Conservation (phyloP, 2,113 vertebrate species). For the Lepidothrix coronata region DNA sequence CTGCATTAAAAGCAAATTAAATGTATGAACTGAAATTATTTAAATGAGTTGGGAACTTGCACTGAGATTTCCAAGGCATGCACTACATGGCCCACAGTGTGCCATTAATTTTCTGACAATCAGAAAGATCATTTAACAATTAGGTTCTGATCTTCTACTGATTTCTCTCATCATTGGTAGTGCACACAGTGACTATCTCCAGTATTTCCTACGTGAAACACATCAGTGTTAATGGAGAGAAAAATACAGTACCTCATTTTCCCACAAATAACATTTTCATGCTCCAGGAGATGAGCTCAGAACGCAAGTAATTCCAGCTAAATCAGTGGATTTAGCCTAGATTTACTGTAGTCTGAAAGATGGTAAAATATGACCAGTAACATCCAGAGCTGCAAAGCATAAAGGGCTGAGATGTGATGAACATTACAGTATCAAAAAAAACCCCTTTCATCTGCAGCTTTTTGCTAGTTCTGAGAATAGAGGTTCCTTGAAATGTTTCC, state of each 20-base stretch:
- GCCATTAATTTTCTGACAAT: slow-evolving; percentile 6
- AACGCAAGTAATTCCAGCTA: neutral
- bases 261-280: neutral
- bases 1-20: slow-evolving; percentile 54
- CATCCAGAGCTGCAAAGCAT: neutral
- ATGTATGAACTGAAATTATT: slow-evolving; percentile 51
- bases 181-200: neutral
- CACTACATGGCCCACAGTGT: neutral
- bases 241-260: neutral
- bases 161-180: neutral
- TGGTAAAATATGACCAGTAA: neutral
- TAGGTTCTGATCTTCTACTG: slow-evolving; percentile 7
- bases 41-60: slow-evolving; percentile 24
- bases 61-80: neutral
- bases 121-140: neutral
- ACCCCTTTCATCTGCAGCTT: neutral
- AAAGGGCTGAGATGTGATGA: neutral
- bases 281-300: neutral
- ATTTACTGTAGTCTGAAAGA: neutral
- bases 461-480: neutral
- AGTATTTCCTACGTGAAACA: neutral
- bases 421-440: neutral
- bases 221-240: neutral
- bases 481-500: neutral
- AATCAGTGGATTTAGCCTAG: slow-evolving; percentile 25